phyloP scores from a whole-genome alignment of 2,888 invertebrate species.

The Polymixis flavicincta region DNA sequence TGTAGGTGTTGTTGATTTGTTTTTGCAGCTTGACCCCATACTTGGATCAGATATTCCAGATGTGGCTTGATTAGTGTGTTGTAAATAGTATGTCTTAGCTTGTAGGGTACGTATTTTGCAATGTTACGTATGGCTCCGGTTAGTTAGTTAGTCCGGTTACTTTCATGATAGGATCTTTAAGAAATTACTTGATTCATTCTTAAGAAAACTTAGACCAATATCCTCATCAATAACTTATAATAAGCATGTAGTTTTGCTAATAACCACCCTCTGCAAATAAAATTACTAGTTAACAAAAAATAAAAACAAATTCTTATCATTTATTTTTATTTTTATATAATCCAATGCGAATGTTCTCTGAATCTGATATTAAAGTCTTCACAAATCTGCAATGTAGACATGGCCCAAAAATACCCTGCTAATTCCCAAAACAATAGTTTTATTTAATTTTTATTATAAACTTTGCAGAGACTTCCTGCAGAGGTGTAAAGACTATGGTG shows the following conservation, averaged over 20 bases:
- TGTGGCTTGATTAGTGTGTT: no score
- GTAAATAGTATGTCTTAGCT: no score
- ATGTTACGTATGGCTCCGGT: no score
- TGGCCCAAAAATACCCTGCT: background rate
- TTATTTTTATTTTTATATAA: no score
- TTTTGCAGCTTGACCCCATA: no score
- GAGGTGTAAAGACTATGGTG: slow-evolving; percentile 95
- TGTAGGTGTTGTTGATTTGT: no score
- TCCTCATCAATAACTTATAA: background rate
- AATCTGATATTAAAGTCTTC: background rate
- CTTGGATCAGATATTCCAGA: no score
- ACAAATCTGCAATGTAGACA: background rate
- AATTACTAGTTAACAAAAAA: background rate
- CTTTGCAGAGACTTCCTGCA: slow-evolving; percentile 94
- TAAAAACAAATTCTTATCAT: background rate
- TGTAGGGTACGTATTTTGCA: no score
- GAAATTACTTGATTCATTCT: background rate
- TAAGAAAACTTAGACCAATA: background rate
- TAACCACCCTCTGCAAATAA: background rate
- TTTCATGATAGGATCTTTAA: background rate
- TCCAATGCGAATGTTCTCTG: background rate
- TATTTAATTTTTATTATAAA: background rate
- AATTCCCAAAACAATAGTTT: background rate
- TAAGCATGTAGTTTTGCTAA: background rate
- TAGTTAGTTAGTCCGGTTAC: no score